These are phyloP conservation scores for Rhynchophorus ferrugineus DNA, from an alignment of 1,140 invertebrate genomes.

Conservation along the genomic window DNA sequence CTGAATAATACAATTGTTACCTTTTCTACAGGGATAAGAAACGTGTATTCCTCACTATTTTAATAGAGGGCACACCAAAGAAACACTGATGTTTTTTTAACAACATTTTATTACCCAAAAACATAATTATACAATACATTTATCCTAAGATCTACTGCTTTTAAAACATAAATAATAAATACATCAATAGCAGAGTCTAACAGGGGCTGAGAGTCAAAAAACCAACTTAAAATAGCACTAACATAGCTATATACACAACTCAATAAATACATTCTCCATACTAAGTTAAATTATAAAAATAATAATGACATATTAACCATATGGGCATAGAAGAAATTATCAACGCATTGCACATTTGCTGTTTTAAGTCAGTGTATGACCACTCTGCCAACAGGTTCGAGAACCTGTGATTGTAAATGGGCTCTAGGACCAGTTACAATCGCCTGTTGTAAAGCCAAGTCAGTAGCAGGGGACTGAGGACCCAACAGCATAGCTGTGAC, in stretches of 20 bases:
- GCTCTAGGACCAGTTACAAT: slow-evolving; percentile 17
- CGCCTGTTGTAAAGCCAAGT: slow-evolving; percentile 26
- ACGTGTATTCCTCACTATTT: too few relatives aligned
- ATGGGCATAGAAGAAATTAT: background rate
- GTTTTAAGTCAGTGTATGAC: slow-evolving; percentile 10
- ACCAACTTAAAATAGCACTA: slow-evolving; percentile 15
- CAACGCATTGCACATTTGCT: slow-evolving; percentile 5
- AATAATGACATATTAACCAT: background rate
- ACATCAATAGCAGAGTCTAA: slow-evolving; percentile 24
- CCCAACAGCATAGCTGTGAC: slow-evolving; percentile 30
- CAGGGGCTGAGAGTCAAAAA: slow-evolving; percentile 21
- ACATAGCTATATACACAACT: slow-evolving; percentile 1
- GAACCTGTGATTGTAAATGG: slow-evolving; percentile 26
- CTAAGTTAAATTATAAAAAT: too few relatives aligned
- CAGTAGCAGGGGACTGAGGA: slow-evolving; percentile 28
- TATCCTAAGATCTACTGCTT: slow-evolving; percentile 22
- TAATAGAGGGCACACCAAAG: too few relatives aligned
- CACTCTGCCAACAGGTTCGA: slow-evolving; percentile 20
- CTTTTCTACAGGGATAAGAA: too few relatives aligned
- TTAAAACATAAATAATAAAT: slow-evolving; percentile 24
- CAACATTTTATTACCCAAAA: slow-evolving; percentile 18
- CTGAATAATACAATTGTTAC: too few relatives aligned
- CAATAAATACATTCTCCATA: slow-evolving; percentile 3
- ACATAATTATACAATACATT: slow-evolving; percentile 19
- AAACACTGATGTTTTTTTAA: slow-evolving; percentile 8